Evolutionary conservation across 2,888 invertebrate species (phyloP), one percentile per base, ranked within the genome.

Genomic region (Panorpa germanica): DNA sequence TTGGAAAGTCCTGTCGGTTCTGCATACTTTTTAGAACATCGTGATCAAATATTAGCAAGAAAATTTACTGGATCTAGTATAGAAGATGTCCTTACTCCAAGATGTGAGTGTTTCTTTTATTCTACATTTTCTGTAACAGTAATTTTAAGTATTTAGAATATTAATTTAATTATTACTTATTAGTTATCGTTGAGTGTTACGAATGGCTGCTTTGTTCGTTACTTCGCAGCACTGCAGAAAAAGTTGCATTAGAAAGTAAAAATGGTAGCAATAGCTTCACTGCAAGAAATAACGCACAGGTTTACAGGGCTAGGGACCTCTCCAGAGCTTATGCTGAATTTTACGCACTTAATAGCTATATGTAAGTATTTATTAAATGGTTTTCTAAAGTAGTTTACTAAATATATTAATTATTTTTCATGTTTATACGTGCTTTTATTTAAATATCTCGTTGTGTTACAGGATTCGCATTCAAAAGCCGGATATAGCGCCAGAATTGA

Each of bases 181-280:
- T 57, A 81, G 80, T 76, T 49, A 63, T 77, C 35, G 57, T 63
- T 19, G 58, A 63, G 25, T 66, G 73, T 15, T 88, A 81, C 53
- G 70, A 78, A 49, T 91, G 88, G 86, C 59, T 91, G 13, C 61
- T 88, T 25, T 74, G 77, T 40, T 77, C 77, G 59, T 56, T 90
- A 4, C 53, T 82, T n/a, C 58, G 68, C 34, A 63, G 72, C 36
- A 81, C 81, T 0, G 59, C 70, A 35, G 53, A 57, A 17, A 65
- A 68, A 46, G 65, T 74, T 40, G 58, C 65, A 28, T 39, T 52
- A 0, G 60, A 68, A 28, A 41, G 69, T 11, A 45, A 59, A 0
- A 53, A 55, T 10, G 73, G 74, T 1, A 52, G 61, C 1, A 67
- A 76, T 38, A 65, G 65, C 38, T 85, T 86, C 47, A 67, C 70